Percentiles rank a stretch among this genome's conserved stretches.
Conservation (phyloP, 1,140 invertebrate species). For the Pteromalus puparum region DNA sequence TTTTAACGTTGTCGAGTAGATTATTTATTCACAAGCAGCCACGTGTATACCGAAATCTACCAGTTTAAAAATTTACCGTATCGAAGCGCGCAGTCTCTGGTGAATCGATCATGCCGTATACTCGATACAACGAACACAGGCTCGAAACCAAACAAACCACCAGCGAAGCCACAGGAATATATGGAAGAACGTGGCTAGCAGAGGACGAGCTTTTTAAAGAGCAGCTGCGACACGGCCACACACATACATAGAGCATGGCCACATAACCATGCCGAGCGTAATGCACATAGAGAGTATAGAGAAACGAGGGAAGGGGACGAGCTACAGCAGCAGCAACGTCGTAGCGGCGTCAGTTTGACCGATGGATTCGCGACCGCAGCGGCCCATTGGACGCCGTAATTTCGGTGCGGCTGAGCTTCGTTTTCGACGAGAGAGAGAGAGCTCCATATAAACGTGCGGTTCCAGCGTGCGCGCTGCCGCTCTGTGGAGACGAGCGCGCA, state of each 20-base stretch:
- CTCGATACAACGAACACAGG: background rate
- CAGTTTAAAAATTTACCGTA: too few relatives aligned
- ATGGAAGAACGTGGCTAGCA: background rate
- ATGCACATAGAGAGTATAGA: background rate
- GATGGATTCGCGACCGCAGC: slow-evolving; percentile 48
- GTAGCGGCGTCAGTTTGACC: slow-evolving; percentile 42
- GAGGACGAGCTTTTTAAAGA: background rate
- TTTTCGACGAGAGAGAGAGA: slow-evolving; percentile 11
- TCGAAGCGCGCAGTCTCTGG: too few relatives aligned
- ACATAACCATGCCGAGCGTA: background rate
- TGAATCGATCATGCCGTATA: background rate
- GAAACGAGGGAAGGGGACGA: too few relatives aligned
- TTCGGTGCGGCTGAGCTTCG: slow-evolving; percentile 8
- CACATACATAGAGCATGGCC: background rate
- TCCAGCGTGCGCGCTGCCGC: background rate
- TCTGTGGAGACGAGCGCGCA: background rate
- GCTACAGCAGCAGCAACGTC: background rate
- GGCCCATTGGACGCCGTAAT: slow-evolving; percentile 32
- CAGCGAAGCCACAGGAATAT: background rate
- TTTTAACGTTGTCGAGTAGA: too few relatives aligned
- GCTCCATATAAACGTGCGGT: slow-evolving; percentile 16
- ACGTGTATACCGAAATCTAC: too few relatives aligned
- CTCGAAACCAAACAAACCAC: slow-evolving; percentile 1
- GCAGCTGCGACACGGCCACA: background rate
- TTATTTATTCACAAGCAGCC: too few relatives aligned